phyloP scores from a whole-genome alignment of 2,888 invertebrate species.

The Sminthurinus aureus region DNA sequence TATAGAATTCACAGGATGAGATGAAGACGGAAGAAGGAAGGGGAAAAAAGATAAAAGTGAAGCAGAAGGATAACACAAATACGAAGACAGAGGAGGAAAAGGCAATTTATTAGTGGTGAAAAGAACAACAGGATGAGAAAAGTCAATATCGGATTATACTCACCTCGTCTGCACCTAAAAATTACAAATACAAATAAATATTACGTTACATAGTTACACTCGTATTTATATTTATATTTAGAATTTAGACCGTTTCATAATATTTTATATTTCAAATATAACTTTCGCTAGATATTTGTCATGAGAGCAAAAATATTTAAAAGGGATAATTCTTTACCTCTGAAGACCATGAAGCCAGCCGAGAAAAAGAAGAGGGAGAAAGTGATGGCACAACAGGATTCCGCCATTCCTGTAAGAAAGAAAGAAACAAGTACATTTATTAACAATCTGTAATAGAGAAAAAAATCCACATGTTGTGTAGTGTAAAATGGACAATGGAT shows the following conservation, averaged over 20 bases:
- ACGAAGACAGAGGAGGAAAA: no score
- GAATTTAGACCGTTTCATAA: no score
- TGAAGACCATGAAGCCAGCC: slow-evolving; percentile 54
- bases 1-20: background rate
- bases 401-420: slow-evolving; percentile 42
- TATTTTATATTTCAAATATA: no score
- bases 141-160: slow-evolving; percentile 29
- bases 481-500: no score
- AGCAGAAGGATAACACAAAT: background rate
- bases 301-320: no score
- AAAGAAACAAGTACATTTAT: slow-evolving; percentile 33
- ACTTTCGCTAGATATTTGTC: no score
- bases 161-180: background rate
- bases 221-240: no score
- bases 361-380: slow-evolving; percentile 54
- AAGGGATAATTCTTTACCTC: no score
- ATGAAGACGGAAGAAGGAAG: background rate
- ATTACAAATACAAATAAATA: no score
- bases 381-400: slow-evolving; percentile 46
- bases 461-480: background rate
- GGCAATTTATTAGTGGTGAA: slow-evolving; percentile 21
- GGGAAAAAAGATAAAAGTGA: background rate
- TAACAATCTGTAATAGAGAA: background rate
- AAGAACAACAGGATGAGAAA: slow-evolving; percentile 23
- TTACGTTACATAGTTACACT: slow-evolving; percentile 10